A percentile compares a stretch with the other conserved stretches of the same genome.
These are phyloP conservation scores for Arnoldichthys spilopterus DNA, from an alignment of 2,797 vertebrate species.

Conservation along the genomic window DNA sequence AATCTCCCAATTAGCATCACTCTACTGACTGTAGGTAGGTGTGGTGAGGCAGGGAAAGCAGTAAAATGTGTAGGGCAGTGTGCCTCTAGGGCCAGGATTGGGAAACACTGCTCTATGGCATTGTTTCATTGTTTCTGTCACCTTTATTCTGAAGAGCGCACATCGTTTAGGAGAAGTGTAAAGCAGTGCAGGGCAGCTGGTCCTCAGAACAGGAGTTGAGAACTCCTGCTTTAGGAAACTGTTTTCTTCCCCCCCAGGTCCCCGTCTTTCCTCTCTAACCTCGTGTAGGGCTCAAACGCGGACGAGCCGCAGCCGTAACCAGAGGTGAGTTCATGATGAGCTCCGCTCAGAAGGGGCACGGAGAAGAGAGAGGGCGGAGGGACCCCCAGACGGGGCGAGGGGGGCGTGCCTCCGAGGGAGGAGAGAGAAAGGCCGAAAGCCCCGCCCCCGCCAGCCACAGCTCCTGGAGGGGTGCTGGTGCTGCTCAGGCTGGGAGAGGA, in stretches of 20 bases:
- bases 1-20: too few relatives aligned
- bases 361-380: constrained; percentile 82
- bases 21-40: too few relatives aligned
- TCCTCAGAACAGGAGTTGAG: not conserved
- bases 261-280: constrained; percentile 83
- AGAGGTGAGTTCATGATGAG: constrained; percentile 81
- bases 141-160: not conserved
- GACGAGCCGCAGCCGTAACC: constrained; percentile 85
- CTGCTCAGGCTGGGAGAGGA: constrained; percentile 66
- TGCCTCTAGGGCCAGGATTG: too few relatives aligned
- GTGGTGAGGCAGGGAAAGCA: too few relatives aligned
- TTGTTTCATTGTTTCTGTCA: not conserved
- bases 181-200: not conserved
- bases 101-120: not conserved
- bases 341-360: constrained; percentile 79
- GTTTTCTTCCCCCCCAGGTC: constrained; percentile 82
- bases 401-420: constrained; percentile 73
- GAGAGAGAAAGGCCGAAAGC: constrained; percentile 81
- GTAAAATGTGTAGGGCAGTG: too few relatives aligned
- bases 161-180: not conserved
- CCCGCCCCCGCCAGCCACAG: constrained; percentile 50
- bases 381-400: constrained; percentile 77
- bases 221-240: constrained; percentile 74
- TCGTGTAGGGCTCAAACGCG: constrained; percentile 91
- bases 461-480: constrained; percentile 62